Evolutionary conservation across 2,113 vertebrate genomes (phyloP).

Genomic region (Struthidea cinerea): DNA sequence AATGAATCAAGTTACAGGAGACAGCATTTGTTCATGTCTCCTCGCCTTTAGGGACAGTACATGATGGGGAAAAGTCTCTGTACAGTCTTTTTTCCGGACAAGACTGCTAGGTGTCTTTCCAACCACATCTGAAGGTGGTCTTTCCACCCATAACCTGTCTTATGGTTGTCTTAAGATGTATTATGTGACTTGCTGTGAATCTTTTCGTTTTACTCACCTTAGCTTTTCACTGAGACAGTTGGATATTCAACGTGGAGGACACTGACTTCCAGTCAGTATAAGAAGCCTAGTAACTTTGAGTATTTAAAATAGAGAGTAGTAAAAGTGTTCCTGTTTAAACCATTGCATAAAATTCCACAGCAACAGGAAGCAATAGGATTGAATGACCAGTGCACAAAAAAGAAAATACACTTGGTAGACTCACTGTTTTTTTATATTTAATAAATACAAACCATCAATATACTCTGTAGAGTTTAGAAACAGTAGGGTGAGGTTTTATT

Average conservation of each 20-base stretch:
- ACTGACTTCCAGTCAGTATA: neutral
- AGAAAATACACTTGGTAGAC: neutral
- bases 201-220: neutral
- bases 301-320: neutral
- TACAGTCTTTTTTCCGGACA: neutral
- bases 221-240: neutral
- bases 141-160: neutral
- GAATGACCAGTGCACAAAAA: neutral
- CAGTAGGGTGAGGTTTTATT: fast-evolving
- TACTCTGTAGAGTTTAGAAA: neutral
- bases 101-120: neutral
- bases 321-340: neutral
- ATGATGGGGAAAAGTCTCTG: neutral
- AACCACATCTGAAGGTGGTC: neutral
- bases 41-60: neutral
- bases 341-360: neutral
- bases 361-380: neutral
- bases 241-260: neutral
- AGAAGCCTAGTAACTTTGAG: neutral
- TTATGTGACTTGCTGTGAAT: neutral
- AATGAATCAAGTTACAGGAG: neutral
- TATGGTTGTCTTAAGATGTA: neutral
- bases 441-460: neutral
- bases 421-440: neutral
- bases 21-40: neutral